These are phyloP conservation scores for Sphenodon punctatus DNA, from an alignment of 2,797 vertebrate genomes.

Conservation along the genomic window DNA sequence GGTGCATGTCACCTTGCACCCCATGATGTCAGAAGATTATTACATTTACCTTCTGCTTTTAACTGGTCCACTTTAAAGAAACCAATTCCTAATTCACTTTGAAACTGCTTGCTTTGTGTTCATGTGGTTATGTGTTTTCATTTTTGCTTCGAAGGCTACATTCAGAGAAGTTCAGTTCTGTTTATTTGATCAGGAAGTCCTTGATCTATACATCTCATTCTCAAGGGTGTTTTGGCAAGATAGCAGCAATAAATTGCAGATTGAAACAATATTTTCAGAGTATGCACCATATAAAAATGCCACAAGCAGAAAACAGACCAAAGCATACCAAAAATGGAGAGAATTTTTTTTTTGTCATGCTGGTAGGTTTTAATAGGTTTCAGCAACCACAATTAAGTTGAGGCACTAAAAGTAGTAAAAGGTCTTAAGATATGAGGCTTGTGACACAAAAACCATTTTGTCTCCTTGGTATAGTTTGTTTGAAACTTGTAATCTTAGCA, in stretches of 20 bases:
- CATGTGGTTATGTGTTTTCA: not conserved
- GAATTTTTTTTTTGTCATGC: not conserved
- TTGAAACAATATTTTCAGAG: not conserved
- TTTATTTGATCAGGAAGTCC: not conserved
- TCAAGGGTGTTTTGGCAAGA: not conserved
- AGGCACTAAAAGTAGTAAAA: not conserved
- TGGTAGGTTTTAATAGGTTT: not conserved
- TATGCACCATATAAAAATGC: not conserved
- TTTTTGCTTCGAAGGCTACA: not conserved
- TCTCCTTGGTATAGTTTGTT: not conserved
- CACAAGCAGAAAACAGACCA: not conserved
- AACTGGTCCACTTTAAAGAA: not conserved
- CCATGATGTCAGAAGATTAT: slow-evolving; percentile 8
- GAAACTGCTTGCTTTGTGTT: not conserved
- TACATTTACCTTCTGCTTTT: not conserved
- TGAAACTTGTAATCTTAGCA: fast-evolving
- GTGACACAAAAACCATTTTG: not conserved
- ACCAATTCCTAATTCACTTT: not conserved
- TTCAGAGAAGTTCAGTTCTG: slow-evolving; percentile 7
- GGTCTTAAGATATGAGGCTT: not conserved
- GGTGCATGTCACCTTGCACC: slow-evolving; percentile 13
- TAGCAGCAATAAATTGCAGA: not conserved
- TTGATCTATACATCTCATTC: not conserved
- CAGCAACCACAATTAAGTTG: not conserved
- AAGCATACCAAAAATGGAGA: not conserved